A percentile compares a stretch with the other conserved stretches of the same genome.
Evolutionary conservation across 1,140 invertebrate species (phyloP).

Genomic region (Ips nitidus): DNA sequence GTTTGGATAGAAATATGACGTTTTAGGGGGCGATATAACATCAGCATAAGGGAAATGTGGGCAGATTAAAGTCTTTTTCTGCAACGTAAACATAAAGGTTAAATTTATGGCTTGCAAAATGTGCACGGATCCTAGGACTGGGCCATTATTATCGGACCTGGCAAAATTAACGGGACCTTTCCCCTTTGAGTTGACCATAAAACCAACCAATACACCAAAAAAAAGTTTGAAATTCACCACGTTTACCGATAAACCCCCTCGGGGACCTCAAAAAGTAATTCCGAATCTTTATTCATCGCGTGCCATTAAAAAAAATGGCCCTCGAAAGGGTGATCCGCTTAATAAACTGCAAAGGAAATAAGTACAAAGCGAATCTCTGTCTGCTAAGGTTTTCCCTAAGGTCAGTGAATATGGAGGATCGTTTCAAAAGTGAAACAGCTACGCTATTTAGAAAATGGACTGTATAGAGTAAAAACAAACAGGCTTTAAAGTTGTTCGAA

Average conservation of each 20-base stretch:
- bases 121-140: slow-evolving; percentile 11
- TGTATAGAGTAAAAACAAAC: neutral
- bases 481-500: too few relatives aligned
- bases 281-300: slow-evolving; percentile 24
- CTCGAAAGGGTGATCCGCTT: slow-evolving; percentile 20
- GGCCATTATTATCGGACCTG: slow-evolving; percentile 14
- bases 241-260: too few relatives aligned
- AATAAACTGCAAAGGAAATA: slow-evolving; percentile 33
- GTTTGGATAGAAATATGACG: slow-evolving; percentile 28
- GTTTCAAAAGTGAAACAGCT: slow-evolving; percentile 6
- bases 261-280: neutral
- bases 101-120: slow-evolving; percentile 28
- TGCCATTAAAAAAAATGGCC: slow-evolving; percentile 24
- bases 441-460: slow-evolving; percentile 15
- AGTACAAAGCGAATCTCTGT: slow-evolving; percentile 21
- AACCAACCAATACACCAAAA: too few relatives aligned
- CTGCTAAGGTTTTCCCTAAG: slow-evolving; percentile 21
- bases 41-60: slow-evolving; percentile 33
- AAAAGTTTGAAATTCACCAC: too few relatives aligned
- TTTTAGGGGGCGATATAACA: slow-evolving; percentile 22
- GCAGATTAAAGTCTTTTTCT: slow-evolving; percentile 31
- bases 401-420: neutral
- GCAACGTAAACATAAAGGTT: slow-evolving; percentile 31
- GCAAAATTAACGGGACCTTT: slow-evolving; percentile 2
- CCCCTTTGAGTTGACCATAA: too few relatives aligned